These are phyloP conservation scores for Whitmania pigra DNA, from an alignment of 1,140 invertebrate species.

Conservation along the genomic window DNA sequence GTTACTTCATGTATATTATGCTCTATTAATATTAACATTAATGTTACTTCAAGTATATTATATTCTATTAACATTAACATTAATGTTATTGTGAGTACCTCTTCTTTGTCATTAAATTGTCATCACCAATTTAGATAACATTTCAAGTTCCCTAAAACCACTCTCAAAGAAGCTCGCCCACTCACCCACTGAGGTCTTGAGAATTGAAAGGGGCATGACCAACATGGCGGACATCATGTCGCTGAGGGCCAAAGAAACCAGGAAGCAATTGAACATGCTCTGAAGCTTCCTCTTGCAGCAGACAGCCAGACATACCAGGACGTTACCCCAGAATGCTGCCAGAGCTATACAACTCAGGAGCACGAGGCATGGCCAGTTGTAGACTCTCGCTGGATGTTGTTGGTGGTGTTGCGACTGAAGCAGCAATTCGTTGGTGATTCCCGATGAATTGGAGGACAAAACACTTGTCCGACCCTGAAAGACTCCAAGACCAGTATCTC, in stretches of 20 bases:
- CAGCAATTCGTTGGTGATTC: neutral
- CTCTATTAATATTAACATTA: neutral
- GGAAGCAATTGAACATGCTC: conserved; percentile 42
- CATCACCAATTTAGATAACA: neutral
- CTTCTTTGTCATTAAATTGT: no score
- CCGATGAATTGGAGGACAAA: neutral
- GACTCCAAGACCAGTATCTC: no score
- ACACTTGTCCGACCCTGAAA: no score
- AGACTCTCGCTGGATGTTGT: neutral
- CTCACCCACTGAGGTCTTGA: conserved; percentile 26
- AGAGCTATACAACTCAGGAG: conserved; percentile 24
- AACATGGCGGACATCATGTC: conserved; percentile 34
- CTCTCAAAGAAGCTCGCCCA: neutral
- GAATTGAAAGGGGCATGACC: conserved; percentile 27
- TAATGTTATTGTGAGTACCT: neutral
- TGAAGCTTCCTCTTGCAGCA: conserved; percentile 34
- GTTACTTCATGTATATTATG: no score
- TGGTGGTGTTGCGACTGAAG: neutral
- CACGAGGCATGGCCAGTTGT: conserved; percentile 26
- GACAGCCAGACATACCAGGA: conserved; percentile 38
- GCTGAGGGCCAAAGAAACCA: conserved; percentile 39
- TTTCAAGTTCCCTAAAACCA: neutral
- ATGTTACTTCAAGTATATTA: no score
- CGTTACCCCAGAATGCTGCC: conserved; percentile 35
- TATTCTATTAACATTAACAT: no score